phyloP scores from a whole-genome alignment of 2,888 invertebrate genomes.

The Dasypogon diadema region DNA sequence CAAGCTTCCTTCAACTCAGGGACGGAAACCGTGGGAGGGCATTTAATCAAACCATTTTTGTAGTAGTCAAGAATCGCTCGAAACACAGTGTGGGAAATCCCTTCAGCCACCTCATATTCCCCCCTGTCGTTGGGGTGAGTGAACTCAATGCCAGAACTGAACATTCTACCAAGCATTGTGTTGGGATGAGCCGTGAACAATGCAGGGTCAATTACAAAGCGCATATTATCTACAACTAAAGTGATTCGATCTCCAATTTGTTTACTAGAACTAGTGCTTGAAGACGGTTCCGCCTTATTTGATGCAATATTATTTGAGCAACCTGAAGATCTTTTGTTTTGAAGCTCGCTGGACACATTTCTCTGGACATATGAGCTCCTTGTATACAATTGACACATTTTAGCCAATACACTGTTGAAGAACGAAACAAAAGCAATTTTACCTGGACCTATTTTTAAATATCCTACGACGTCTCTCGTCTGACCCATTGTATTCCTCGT shows the following conservation, averaged over 20 bases:
- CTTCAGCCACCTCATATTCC: conserved; percentile 97
- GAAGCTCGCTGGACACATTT: conserved; percentile 13
- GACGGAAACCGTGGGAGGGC: conserved; percentile 95
- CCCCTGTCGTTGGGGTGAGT: conserved; percentile 95
- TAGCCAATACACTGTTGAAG: too few relatives aligned
- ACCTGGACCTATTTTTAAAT: conserved; percentile 80
- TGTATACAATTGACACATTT: too few relatives aligned
- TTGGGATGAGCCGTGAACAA: conserved; percentile 95
- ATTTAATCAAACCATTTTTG: conserved; percentile 89
- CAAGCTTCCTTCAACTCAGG: conserved; percentile 98
- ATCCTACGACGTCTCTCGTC: conserved; percentile 78
- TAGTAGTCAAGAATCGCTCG: conserved; percentile 96
- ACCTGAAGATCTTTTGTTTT: conserved; percentile 15
- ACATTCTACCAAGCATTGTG: conserved; percentile 99
- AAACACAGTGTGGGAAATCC: conserved; percentile 95
- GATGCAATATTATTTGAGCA: background rate
- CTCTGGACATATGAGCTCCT: conserved; percentile 34
- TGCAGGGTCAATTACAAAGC: conserved; percentile 93
- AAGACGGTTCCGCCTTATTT: conserved; percentile 23
- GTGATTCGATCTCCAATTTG: conserved; percentile 79
- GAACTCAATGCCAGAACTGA: conserved; percentile 91
- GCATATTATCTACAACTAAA: conserved; percentile 95
- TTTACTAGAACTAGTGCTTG: background rate
- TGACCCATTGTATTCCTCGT: conserved; percentile 83
- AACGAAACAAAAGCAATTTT: too few relatives aligned